Percentiles rank a stretch among this genome's conserved stretches.
Conservation (phyloP, 2,113 vertebrate species). For the Sinocyclocheilus anshuiensis region DNA sequence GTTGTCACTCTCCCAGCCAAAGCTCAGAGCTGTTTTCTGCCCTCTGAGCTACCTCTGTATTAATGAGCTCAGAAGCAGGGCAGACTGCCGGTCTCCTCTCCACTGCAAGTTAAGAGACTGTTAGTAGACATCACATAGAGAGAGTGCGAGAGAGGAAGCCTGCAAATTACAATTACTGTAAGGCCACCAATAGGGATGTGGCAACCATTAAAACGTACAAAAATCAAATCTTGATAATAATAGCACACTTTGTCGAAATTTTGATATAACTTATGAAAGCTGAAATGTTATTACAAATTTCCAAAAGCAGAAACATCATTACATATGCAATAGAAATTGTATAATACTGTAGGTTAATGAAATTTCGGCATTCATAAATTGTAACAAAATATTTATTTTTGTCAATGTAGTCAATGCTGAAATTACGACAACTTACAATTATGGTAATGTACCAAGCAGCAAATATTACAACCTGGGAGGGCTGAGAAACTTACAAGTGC, state of each 20-base stretch:
- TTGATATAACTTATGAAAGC: not conserved
- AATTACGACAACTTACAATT: not conserved
- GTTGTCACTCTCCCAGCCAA: constrained; percentile 70
- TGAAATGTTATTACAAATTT: not conserved
- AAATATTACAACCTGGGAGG: not conserved
- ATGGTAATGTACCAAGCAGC: not conserved
- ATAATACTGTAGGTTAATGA: not conserved
- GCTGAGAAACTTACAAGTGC: not conserved
- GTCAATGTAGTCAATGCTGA: not conserved
- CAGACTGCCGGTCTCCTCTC: constrained; percentile 28
- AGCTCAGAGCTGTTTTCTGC: constrained; percentile 55
- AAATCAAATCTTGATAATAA: not conserved
- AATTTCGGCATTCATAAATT: not conserved
- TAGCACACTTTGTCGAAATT: not conserved
- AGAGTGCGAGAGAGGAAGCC: not conserved
- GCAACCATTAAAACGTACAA: not conserved
- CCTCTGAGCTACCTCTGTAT: constrained; percentile 43
- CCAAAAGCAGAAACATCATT: not conserved
- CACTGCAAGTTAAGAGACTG: not conserved
- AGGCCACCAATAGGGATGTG: constrained; percentile 5
- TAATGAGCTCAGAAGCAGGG: constrained; percentile 35
- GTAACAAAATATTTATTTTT: not conserved
- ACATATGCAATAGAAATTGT: not conserved
- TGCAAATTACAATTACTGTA: constrained; percentile 3
- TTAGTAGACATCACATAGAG: not conserved